Conservation (phyloP, 2,888 invertebrate genomes). For the Uropetala carovei region DNA sequence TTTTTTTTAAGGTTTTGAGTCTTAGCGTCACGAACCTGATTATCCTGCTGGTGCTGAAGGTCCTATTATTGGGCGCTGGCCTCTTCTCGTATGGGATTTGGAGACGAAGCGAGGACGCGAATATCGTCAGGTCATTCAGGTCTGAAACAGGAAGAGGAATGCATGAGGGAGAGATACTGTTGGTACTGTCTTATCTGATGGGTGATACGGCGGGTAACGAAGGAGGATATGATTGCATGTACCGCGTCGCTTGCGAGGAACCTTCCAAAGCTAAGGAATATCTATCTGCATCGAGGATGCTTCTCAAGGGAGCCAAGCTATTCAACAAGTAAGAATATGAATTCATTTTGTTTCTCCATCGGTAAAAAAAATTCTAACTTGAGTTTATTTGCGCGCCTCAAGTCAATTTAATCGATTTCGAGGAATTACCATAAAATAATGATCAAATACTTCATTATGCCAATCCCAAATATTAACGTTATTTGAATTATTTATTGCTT, state of each 20-base stretch:
- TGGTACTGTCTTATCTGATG: conserved; percentile 83
- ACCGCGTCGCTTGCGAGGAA: conserved; percentile 85
- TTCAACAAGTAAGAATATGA: conserved; percentile 79
- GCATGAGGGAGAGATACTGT: conserved; percentile 83
- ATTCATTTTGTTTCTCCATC: too few species aligned
- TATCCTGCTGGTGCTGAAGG: conserved; percentile 87
- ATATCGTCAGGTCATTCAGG: background rate
- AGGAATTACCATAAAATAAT: too few species aligned
- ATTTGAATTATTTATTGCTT: background rate
- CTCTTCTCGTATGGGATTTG: conserved; percentile 74
- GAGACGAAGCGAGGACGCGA: conserved; percentile 23
- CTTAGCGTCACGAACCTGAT: conserved; percentile 89
- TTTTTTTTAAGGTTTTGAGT: conserved; percentile 82
- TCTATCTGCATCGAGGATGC: conserved; percentile 85
- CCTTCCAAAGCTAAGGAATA: conserved; percentile 86
- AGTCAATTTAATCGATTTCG: too few species aligned
- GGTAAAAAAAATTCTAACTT: too few species aligned
- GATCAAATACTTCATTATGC: too few species aligned
- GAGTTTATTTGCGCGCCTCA: too few species aligned
- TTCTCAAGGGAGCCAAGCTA: conserved; percentile 84
- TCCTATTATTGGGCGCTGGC: conserved; percentile 88
- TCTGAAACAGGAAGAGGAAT: conserved; percentile 73
- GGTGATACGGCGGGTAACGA: conserved; percentile 78
- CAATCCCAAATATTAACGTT: background rate
- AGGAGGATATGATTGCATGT: conserved; percentile 83